Percentiles rank a stretch among this genome's conserved stretches.
Evolutionary conservation across 1,140 invertebrate species (phyloP).

Genomic region (Cryptotermes secundus): DNA sequence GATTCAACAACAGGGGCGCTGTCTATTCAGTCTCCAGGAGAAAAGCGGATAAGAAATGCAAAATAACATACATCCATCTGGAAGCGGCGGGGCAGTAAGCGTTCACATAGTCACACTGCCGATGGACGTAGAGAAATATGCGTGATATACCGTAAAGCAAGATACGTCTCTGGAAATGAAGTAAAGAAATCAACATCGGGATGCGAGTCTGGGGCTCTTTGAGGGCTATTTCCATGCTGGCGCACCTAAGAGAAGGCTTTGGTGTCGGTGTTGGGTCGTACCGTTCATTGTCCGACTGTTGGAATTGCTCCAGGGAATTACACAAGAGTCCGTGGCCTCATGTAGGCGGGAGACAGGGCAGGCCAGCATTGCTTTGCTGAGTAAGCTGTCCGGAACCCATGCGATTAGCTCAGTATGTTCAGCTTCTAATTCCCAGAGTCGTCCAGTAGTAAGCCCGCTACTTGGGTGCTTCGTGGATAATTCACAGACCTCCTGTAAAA

Average conservation of each 20-base stretch:
- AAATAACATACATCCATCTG: no score
- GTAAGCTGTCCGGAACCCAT: not conserved
- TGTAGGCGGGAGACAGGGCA: not conserved
- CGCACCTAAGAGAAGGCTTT: not conserved
- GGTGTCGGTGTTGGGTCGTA: not conserved
- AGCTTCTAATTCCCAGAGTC: no score
- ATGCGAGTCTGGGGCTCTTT: not conserved
- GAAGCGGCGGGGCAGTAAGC: no score
- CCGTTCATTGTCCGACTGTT: not conserved
- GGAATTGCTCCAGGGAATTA: not conserved
- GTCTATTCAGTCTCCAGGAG: no score
- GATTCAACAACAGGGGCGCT: no score
- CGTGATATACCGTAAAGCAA: not conserved
- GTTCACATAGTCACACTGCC: no score
- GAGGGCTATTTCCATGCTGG: not conserved
- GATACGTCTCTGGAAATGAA: not conserved
- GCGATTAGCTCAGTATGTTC: not conserved
- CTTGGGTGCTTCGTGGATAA: no score
- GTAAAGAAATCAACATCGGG: not conserved
- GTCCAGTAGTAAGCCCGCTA: no score
- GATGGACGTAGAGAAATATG: no score
- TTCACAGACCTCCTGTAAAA: no score
- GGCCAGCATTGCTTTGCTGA: not conserved
- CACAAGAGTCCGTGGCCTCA: not conserved
- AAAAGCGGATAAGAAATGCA: no score